Percentiles rank a stretch among this genome's conserved stretches.
Evolutionary conservation across 2,113 vertebrate species (phyloP).

Genomic region (Alectura lathami): DNA sequence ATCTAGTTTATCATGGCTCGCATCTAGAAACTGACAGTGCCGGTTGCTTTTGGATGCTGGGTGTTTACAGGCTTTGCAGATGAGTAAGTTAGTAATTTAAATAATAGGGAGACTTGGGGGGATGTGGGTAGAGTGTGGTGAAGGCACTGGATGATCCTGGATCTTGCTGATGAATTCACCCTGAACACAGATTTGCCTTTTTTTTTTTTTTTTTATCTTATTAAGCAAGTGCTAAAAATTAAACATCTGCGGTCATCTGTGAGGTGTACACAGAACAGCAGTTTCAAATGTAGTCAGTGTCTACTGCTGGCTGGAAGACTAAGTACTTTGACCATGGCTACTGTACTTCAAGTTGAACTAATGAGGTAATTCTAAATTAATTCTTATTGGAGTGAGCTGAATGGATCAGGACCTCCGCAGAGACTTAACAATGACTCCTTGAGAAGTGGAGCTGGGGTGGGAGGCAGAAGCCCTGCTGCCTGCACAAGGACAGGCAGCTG

Average conservation of each 20-base stretch:
- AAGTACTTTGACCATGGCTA: not conserved
- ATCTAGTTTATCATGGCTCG: not conserved
- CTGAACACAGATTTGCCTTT: not conserved
- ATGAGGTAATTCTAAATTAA: slow-evolving; percentile 18
- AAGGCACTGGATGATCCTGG: not conserved
- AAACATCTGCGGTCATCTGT: not conserved
- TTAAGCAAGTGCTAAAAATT: not conserved
- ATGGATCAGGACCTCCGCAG: not conserved
- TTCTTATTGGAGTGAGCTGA: not conserved
- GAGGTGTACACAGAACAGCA: not conserved
- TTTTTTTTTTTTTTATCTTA: no score
- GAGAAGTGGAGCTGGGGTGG: not conserved
- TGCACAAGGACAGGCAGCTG: not conserved
- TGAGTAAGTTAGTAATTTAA: not conserved
- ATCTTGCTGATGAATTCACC: not conserved
- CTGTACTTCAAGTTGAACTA: not conserved
- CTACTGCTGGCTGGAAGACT: not conserved
- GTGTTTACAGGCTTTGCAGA: not conserved
- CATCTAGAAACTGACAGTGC: not conserved
- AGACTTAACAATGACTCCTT: not conserved
- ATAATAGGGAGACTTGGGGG: not conserved
- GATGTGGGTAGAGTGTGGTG: accelerated
- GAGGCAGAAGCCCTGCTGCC: not conserved
- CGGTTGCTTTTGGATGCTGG: not conserved
- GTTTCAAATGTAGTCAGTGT: not conserved